Conservation (phyloP, 2,888 invertebrate species). For the Baccha elongata region DNA sequence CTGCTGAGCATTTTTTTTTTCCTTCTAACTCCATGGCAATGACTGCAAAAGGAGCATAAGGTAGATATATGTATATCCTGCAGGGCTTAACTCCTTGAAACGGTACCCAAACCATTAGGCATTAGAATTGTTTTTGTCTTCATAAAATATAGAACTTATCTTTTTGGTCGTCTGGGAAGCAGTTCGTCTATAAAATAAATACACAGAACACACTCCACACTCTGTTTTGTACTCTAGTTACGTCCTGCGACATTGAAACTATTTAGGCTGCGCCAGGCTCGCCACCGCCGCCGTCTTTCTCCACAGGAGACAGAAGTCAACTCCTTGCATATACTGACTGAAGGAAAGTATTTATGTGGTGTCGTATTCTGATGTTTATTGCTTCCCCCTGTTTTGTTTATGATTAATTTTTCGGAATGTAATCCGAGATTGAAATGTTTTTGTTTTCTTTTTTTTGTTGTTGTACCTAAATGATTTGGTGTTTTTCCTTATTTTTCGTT, state of each 20-base stretch:
- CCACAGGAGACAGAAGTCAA: slow-evolving; percentile 54
- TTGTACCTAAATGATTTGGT: slow-evolving; percentile 19
- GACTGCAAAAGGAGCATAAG: slow-evolving; percentile 2
- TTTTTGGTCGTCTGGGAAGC: slow-evolving; percentile 41
- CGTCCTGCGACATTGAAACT: slow-evolving; percentile 54
- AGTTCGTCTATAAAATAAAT: slow-evolving; percentile 20
- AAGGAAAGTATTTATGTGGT: slow-evolving; percentile 21
- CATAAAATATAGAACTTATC: slow-evolving; percentile 28
- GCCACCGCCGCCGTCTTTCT: no score
- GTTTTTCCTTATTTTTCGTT: slow-evolving; percentile 20
- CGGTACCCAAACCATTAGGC: slow-evolving; percentile 26
- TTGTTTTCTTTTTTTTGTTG: slow-evolving; percentile 43
- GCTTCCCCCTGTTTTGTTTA: slow-evolving; percentile 63
- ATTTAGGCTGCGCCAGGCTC: slow-evolving; percentile 47
- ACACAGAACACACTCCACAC: not conserved
- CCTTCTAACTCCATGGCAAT: slow-evolving; percentile 15
- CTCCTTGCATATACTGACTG: not conserved
- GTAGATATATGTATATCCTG: slow-evolving; percentile 44
- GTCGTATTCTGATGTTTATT: slow-evolving; percentile 61
- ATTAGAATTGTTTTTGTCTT: slow-evolving; percentile 55
- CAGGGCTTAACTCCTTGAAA: slow-evolving; percentile 47
- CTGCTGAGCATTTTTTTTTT: not conserved
- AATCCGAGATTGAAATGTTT: slow-evolving; percentile 68
- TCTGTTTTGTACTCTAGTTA: not conserved
- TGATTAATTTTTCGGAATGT: slow-evolving; percentile 69